Evolutionary conservation across 2,797 vertebrate species (phyloP).

Genomic region (Brotula barbata): DNA sequence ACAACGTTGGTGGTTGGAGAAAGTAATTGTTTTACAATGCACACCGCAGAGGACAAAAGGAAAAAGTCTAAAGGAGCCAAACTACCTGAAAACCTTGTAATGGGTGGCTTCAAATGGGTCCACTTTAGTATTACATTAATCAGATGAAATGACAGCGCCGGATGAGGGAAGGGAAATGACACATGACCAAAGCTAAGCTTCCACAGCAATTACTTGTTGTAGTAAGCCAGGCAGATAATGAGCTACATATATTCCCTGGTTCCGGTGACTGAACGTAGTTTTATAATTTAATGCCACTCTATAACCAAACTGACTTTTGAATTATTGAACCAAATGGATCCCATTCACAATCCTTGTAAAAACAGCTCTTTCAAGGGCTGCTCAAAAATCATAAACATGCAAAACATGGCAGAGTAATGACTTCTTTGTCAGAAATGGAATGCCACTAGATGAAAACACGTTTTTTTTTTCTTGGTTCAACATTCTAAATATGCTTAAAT

Average conservation of each 20-base stretch:
- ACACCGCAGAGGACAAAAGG: conserved; percentile 24
- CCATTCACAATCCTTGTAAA: conserved; percentile 59
- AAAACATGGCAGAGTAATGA: conserved; percentile 28
- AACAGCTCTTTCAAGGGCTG: conserved; percentile 50
- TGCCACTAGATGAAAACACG: no score
- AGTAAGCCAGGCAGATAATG: conserved; percentile 62
- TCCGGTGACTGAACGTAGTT: conserved; percentile 41
- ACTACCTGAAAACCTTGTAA: conserved; percentile 34
- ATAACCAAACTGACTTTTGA: conserved; percentile 60
- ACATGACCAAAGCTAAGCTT: conserved; percentile 55
- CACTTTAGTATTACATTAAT: conserved; percentile 44
- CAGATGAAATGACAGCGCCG: conserved; percentile 42
- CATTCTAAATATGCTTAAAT: no score
- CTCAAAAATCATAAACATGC: conserved; percentile 31
- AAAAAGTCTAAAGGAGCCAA: conserved; percentile 37
- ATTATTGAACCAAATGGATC: conserved; percentile 65
- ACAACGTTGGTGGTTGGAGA: conserved; percentile 12
- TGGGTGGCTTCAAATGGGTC: conserved; percentile 35
- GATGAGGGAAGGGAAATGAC: conserved; percentile 50
- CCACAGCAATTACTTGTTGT: conserved; percentile 59
- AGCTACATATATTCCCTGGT: conserved; percentile 49
- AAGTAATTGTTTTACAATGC: conserved; percentile 22
- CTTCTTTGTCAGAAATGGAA: no score
- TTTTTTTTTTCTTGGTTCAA: no score
- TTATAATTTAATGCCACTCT: conserved; percentile 65